These are phyloP conservation scores for Chaetodon trifascialis DNA, from an alignment of 2,113 vertebrate species.

Conservation along the genomic window DNA sequence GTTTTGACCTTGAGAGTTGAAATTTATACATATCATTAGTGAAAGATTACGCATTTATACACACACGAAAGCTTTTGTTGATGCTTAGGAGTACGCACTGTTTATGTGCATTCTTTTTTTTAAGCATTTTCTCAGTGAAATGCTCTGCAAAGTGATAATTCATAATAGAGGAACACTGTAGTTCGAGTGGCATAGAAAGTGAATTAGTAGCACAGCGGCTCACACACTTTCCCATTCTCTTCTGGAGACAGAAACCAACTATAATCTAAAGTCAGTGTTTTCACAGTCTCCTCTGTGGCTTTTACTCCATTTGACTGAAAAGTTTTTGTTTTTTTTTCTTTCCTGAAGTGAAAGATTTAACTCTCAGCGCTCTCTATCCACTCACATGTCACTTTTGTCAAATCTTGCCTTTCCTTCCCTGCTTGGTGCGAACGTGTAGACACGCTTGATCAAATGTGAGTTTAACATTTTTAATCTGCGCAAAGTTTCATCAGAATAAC, in stretches of 20 bases:
- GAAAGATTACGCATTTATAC: conserved; percentile 9
- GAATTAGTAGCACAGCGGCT: conserved; percentile 41
- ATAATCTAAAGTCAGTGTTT: conserved; percentile 69
- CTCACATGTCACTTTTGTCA: conserved; percentile 80
- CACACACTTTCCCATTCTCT: conserved; percentile 40
- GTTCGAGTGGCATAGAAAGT: conserved; percentile 40
- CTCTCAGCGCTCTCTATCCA: conserved; percentile 69
- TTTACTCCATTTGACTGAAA: conserved; percentile 72
- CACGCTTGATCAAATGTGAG: conserved; percentile 80
- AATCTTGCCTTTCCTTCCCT: conserved; percentile 68
- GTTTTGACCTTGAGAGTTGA: conserved; percentile 25
- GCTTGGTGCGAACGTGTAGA: conserved; percentile 65
- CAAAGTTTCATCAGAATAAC: conserved; percentile 80
- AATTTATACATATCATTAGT: conserved; percentile 29
- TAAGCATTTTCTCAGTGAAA: conserved; percentile 26
- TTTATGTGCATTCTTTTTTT: conserved; percentile 30
- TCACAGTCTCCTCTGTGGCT: conserved; percentile 60
- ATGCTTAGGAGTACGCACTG: conserved; percentile 14
- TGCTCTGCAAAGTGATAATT: conserved; percentile 47
- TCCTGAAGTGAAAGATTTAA: conserved; percentile 74
- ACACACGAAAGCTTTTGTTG: conserved; percentile 3
- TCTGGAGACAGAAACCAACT: conserved; percentile 52
- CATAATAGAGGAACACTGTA: conserved; percentile 34
- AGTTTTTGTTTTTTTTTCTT: conserved; percentile 48
- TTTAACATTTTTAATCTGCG: conserved; percentile 80